Base-by-base conservation (phyloP, 2,113 vertebrate species). In the Lethenteron reissneri region DNA sequence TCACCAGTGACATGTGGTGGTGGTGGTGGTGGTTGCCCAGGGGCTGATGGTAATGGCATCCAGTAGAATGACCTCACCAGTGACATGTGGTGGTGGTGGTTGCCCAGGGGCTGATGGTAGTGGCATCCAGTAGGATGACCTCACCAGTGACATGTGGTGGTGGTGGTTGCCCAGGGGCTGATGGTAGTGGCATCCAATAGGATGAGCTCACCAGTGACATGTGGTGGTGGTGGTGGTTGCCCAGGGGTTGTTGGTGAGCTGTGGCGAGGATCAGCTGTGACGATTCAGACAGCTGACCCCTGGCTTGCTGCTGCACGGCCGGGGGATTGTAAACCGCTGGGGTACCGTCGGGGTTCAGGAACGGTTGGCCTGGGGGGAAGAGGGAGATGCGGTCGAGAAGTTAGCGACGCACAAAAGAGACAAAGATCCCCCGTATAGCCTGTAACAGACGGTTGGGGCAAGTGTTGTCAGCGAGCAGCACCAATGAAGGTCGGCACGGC, bases 271-370 rank as follows among this genome's bases (percentile, higher is more conserved):
- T 81, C 69, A 82, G 84, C 73, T 81, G 82, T 71, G 81, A 72
- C 71, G 81, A 84, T 13, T 81, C 85, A 73, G 81, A 78, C 58
- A 83, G 75, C 70, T 86, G 77, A 73, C 79, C 83, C 69, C 80
- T 85, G 78, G 87, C 80, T 0, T 82, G 78, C 76, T 89, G 90
- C 77, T 90, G 89, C 60, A 78, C 81, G 13, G 78, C 79, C 2
- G 90, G 89, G 56, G 91, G 91, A 74, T 90, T 90, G 81, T 97
- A 97, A 77, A 96, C 85, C 71, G 87, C 89, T 4, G 91, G 90
- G 0, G 81, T 88, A 25, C 92, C 92, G 41, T 97, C 92, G 2
- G 92, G 89, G 77, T 97, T 96, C 75, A 96, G 83, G 78, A 92
- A 95, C 0, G 90, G 90, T 76, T 96, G 89, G 72, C 92, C 92